Conservation (phyloP, 2,888 invertebrate species). For the Agrotis exclamationis region DNA sequence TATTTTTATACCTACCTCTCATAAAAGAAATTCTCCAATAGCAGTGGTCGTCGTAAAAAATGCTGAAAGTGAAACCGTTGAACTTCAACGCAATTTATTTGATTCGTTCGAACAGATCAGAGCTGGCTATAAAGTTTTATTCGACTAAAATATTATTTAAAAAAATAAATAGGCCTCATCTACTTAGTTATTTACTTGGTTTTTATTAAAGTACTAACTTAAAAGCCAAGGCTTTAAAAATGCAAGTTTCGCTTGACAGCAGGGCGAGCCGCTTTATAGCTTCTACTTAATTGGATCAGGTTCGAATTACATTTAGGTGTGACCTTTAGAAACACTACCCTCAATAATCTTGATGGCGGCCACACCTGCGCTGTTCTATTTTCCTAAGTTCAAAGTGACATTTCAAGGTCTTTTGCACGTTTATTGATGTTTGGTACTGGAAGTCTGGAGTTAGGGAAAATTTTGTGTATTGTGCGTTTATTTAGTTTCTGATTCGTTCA, state of each 20-base stretch:
- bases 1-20: constrained; percentile 48
- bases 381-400: constrained; percentile 43
- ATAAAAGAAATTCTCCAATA: constrained; percentile 45
- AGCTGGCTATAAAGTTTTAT: constrained; percentile 49
- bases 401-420: constrained; percentile 56
- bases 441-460: constrained; percentile 14
- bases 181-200: neutral
- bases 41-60: constrained; percentile 45
- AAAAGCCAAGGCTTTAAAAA: constrained; percentile 8
- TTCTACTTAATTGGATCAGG: constrained; percentile 76
- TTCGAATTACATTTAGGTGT: constrained; percentile 77
- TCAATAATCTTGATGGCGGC: constrained; percentile 73
- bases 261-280: constrained; percentile 70
- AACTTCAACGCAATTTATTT: constrained; percentile 55
- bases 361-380: constrained; percentile 70
- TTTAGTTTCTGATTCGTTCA: constrained; percentile 55
- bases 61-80: constrained; percentile 64
- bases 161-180: no score
- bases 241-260: constrained; percentile 33
- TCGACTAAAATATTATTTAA: constrained; percentile 10
- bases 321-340: constrained; percentile 76
- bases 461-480: constrained; percentile 6
- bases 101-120: constrained; percentile 50
- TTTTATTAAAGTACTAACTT: neutral
- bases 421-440: constrained; percentile 20